Evolutionary conservation across 1,140 invertebrate genomes (phyloP).

Genomic region (Apocrypta bakeri): DNA sequence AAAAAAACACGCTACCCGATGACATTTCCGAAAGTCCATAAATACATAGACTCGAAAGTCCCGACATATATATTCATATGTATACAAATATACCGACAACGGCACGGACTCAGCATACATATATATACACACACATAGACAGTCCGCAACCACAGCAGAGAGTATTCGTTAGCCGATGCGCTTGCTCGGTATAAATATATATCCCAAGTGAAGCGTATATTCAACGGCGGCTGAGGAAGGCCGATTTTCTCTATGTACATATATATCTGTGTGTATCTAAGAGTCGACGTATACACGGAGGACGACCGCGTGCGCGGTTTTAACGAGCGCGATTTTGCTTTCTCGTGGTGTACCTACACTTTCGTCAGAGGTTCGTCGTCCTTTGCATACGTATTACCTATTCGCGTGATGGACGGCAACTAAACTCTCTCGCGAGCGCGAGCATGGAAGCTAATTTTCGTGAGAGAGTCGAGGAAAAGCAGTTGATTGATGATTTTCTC

Average conservation of each 20-base stretch:
- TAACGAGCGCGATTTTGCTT: conserved; percentile 14
- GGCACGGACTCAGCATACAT: background rate
- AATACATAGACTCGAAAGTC: background rate
- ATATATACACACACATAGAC: background rate
- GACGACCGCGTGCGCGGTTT: background rate
- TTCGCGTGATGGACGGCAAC: background rate
- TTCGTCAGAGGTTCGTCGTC: background rate
- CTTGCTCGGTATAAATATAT: background rate
- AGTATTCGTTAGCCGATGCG: background rate
- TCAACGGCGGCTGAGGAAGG: background rate
- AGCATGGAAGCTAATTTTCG: background rate
- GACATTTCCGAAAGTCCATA: background rate
- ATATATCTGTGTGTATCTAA: background rate
- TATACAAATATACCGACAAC: background rate
- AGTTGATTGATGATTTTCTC: background rate
- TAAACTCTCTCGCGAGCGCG: background rate
- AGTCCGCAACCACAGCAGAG: background rate
- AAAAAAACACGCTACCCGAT: no score
- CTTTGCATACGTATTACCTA: background rate
- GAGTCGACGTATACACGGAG: no score
- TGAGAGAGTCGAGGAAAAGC: background rate
- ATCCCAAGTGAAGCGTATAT: background rate
- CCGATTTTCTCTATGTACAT: background rate
- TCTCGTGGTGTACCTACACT: background rate
- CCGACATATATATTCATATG: no score